A percentile compares a stretch with the other conserved stretches of the same genome.
phyloP scores from a whole-genome alignment of 35 echinoderm and acorn worm species.

The Strongylocentrotus purpuratus region DNA sequence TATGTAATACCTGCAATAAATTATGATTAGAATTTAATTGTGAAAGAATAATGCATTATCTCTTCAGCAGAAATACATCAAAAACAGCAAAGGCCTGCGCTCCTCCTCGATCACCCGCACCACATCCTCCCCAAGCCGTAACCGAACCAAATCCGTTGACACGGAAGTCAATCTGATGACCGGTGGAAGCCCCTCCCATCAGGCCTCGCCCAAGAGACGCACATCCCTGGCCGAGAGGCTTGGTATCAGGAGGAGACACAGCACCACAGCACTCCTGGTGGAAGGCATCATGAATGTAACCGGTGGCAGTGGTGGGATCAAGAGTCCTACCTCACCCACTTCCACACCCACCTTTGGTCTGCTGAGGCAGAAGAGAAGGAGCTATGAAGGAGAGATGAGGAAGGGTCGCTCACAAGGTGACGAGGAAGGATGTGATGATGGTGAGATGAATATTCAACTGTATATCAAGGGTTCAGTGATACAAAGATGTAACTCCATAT shows the following conservation, averaged over 20 bases:
- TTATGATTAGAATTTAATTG: background rate
- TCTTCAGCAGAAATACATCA: constrained; percentile 18
- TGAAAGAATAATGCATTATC: background rate
- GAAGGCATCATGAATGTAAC: constrained; percentile 40
- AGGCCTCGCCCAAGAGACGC: constrained; percentile 58
- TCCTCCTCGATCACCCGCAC: background rate
- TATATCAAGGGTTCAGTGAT: no score
- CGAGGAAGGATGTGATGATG: constrained; percentile 42
- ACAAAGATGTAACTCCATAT: no score
- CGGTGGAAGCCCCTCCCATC: background rate
- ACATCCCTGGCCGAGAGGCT: constrained; percentile 62
- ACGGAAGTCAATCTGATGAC: constrained; percentile 66
- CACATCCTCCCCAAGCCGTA: constrained; percentile 45
- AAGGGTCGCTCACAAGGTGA: background rate
- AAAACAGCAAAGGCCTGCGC: background rate
- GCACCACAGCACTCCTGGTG: constrained; percentile 58
- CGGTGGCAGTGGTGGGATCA: background rate
- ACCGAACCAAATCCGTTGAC: constrained; percentile 80
- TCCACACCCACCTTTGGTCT: constrained; percentile 15
- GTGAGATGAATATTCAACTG: background rate
- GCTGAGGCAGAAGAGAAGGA: constrained; percentile 65
- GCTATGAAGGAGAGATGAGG: constrained; percentile 65
- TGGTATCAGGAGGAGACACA: constrained; percentile 71
- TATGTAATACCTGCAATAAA: background rate
- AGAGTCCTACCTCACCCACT: background rate